Percentiles rank a stretch among this genome's conserved stretches.
Conservation (phyloP, 2,113 vertebrate species). For the Rhynchopsitta pachyrhyncha region DNA sequence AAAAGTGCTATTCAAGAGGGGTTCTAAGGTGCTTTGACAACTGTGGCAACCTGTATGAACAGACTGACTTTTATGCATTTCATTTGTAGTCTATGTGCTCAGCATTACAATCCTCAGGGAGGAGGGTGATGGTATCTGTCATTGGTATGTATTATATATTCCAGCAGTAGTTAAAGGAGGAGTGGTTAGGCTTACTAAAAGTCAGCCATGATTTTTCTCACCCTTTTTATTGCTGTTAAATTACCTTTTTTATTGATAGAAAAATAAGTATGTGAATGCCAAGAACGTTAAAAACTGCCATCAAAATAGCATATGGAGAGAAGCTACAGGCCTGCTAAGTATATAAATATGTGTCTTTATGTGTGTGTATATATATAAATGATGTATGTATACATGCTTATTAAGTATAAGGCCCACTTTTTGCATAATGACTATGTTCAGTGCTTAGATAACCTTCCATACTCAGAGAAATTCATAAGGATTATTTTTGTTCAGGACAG, state of each 20-base stretch:
- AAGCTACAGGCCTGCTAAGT: not conserved
- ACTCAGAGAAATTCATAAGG: not conserved
- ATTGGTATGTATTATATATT: not conserved
- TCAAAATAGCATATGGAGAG: not conserved
- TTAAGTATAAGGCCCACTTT: not conserved
- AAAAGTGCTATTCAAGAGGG: not conserved
- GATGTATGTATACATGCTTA: not conserved
- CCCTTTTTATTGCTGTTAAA: not conserved
- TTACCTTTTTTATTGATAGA: not conserved
- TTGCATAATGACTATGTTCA: not conserved
- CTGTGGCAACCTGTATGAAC: not conserved
- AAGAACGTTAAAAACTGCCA: not conserved
- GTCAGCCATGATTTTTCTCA: not conserved
- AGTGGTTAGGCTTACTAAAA: not conserved
- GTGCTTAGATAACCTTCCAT: not conserved
- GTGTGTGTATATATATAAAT: not conserved
- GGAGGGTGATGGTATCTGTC: not conserved
- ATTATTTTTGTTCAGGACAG: not conserved
- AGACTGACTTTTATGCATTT: not conserved
- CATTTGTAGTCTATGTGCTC: not conserved
- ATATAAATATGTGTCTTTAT: not conserved
- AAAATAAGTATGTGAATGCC: not conserved
- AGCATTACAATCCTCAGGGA: not conserved
- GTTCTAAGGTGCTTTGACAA: not conserved
- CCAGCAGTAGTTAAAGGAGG: not conserved